A percentile compares a stretch with the other conserved stretches of the same genome.
phyloP scores from a whole-genome alignment of 2,888 invertebrate species.

The Hofmannophila pseudospretella region DNA sequence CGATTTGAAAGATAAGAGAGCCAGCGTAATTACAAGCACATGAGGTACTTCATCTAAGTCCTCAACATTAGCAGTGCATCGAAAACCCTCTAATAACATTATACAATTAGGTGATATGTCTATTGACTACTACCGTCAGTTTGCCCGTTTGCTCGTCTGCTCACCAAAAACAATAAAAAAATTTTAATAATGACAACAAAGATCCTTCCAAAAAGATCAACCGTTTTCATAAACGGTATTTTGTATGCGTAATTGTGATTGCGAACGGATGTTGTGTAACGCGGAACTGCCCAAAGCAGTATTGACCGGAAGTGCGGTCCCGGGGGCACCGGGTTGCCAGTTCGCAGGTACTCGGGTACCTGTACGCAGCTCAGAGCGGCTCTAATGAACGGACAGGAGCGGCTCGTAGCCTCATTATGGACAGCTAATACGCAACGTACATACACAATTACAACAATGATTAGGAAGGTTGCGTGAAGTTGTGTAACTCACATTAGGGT shows the following conservation, averaged over 20 bases:
- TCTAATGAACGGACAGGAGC: slow-evolving; percentile 45
- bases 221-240: too few species aligned
- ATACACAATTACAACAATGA: slow-evolving; percentile 1
- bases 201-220: too few species aligned
- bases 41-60: too few species aligned
- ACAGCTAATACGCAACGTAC: background rate
- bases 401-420: slow-evolving; percentile 7
- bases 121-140: too few species aligned
- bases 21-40: too few species aligned
- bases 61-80: too few species aligned
- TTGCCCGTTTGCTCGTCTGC: too few species aligned
- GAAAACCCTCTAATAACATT: too few species aligned
- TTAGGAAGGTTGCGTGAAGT: background rate
- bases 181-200: too few species aligned
- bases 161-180: too few species aligned
- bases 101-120: too few species aligned
- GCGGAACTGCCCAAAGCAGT: slow-evolving; percentile 48
- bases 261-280: slow-evolving; percentile 60
- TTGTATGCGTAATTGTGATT: slow-evolving; percentile 23
- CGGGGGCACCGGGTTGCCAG: slow-evolving; percentile 17
- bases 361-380: slow-evolving; percentile 8
- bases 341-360: background rate
- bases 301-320: slow-evolving; percentile 52
- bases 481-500: background rate
- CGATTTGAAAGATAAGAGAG: too few species aligned